These are phyloP conservation scores for Shinisaurus crocodilurus DNA, from an alignment of 2,113 vertebrate genomes.

Conservation along the genomic window DNA sequence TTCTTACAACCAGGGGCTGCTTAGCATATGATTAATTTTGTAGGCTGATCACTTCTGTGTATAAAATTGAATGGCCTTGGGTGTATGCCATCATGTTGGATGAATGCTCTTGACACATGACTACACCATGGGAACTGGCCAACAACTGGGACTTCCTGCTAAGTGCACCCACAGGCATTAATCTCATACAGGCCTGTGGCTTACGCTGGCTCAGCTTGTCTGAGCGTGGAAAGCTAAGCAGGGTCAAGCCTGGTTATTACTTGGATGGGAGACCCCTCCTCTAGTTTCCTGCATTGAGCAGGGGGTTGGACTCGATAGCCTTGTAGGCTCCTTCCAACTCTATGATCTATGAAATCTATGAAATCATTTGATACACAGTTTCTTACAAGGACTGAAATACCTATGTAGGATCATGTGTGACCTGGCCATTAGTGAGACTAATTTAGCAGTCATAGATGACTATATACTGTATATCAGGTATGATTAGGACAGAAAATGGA, in stretches of 20 bases:
- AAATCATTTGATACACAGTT: not conserved
- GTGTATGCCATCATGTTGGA: not conserved
- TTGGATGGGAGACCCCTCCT: no score
- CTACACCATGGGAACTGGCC: not conserved
- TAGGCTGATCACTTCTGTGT: not conserved
- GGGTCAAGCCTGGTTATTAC: no score
- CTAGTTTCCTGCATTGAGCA: no score
- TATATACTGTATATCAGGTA: not conserved
- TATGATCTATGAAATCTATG: no score
- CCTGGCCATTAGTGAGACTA: not conserved
- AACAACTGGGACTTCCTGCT: not conserved
- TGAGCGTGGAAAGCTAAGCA: no score
- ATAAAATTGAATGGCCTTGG: not conserved
- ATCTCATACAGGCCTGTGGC: no score
- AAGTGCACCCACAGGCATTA: not conserved
- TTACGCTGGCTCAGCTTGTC: no score
- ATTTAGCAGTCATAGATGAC: not conserved
- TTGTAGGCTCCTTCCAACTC: no score
- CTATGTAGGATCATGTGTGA: not conserved
- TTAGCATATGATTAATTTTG: constrained; percentile 22
- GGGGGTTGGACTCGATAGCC: no score
- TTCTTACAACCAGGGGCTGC: constrained; percentile 12
- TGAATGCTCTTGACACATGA: not conserved
- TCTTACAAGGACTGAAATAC: not conserved
- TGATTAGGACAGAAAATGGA: constrained; percentile 16